Evolutionary conservation across 2,113 vertebrate species (phyloP).

Genomic region (Tachysurus fulvidraco): DNA sequence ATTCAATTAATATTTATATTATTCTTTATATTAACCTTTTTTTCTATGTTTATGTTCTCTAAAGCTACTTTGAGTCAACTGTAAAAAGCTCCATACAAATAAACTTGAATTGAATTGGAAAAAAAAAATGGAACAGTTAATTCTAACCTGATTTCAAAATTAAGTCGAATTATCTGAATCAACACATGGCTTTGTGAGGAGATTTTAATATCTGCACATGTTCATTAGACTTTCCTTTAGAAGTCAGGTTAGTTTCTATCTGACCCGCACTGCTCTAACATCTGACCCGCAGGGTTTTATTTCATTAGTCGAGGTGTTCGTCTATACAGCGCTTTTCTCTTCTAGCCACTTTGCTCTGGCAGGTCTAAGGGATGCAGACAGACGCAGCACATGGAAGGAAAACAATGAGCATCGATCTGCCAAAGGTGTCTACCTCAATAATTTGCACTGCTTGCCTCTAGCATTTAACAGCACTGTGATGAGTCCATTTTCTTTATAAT

Average conservation of each 20-base stretch:
- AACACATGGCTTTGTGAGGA: neutral
- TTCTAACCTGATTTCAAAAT: neutral
- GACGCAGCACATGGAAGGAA: conserved; percentile 17
- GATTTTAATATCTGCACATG: neutral
- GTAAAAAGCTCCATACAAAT: no score
- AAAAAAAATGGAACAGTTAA: neutral
- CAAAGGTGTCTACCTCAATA: neutral
- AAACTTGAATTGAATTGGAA: no score
- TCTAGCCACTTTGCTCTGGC: neutral
- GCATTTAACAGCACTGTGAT: conserved; percentile 15
- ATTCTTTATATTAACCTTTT: no score
- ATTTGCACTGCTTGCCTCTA: neutral
- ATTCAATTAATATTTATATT: no score
- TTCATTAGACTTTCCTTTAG: neutral
- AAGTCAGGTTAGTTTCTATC: neutral
- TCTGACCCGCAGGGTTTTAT: neutral
- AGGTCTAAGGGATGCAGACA: conserved; percentile 15
- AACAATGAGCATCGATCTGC: conserved; percentile 29
- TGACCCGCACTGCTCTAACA: neutral
- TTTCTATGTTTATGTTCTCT: no score
- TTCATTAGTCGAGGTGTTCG: no score
- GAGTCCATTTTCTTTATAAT: neutral
- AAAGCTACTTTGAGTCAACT: no score
- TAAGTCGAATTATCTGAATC: neutral
- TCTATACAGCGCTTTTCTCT: neutral